These are phyloP conservation scores for Venustaconcha ellipsiformis DNA, from an alignment of 1,140 invertebrate species.

Conservation along the genomic window DNA sequence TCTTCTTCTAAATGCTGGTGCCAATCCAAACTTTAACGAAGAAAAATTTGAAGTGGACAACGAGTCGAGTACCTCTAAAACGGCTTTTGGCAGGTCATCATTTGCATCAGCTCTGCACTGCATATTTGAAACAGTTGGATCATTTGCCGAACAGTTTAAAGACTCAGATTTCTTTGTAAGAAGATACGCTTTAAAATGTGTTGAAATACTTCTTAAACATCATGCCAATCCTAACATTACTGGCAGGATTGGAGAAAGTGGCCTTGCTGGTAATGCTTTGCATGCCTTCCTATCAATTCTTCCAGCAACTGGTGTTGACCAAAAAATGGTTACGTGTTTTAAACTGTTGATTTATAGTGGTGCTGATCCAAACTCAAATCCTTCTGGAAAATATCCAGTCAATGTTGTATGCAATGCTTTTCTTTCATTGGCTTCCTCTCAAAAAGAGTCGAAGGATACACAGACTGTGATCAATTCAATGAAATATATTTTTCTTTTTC, in stretches of 20 bases:
- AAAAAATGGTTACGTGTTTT: conserved; percentile 24
- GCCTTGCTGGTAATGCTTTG: conserved; percentile 35
- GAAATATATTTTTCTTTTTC: not conserved
- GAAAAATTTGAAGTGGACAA: conserved; percentile 43
- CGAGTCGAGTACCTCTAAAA: conserved; percentile 34
- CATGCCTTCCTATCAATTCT: conserved; percentile 37
- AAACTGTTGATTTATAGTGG: conserved; percentile 49
- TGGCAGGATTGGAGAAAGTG: conserved; percentile 29
- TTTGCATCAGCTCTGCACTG: conserved; percentile 54
- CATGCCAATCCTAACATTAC: conserved; percentile 36
- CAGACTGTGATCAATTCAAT: conserved; percentile 6
- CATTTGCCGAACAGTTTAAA: conserved; percentile 13
- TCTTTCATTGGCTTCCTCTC: conserved; percentile 11
- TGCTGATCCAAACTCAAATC: conserved; percentile 39
- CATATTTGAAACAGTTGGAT: conserved; percentile 36
- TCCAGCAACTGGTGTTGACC: conserved; percentile 32
- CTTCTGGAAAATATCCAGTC: conserved; percentile 26
- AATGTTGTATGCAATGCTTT: conserved; percentile 34
- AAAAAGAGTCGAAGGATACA: conserved; percentile 22
- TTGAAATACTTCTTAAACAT: conserved; percentile 48
- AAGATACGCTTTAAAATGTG: conserved; percentile 43
- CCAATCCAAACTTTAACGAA: conserved; percentile 60
- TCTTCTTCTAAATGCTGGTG: conserved; percentile 50
- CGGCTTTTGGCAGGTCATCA: conserved; percentile 53
- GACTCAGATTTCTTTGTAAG: conserved; percentile 24